phyloP scores from a whole-genome alignment of 2,797 vertebrate genomes.

The Amblyopsis hoosieri region DNA sequence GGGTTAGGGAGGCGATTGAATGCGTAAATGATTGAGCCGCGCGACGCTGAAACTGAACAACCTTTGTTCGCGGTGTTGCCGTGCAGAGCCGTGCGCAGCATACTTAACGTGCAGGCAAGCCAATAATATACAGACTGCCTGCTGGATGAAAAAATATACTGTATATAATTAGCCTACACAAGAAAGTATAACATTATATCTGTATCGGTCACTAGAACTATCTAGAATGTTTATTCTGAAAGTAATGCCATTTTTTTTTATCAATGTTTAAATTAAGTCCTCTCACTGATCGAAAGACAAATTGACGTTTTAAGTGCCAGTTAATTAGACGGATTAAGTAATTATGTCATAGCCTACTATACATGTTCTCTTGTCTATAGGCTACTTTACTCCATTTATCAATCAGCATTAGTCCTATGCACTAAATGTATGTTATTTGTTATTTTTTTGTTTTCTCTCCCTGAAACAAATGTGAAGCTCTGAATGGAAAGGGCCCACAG shows the following conservation, averaged over 20 bases:
- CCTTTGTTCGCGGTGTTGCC: slow-evolving; percentile 80
- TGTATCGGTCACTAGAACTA: too few species aligned
- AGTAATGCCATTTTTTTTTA: not conserved
- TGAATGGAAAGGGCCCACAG: not conserved
- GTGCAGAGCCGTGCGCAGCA: slow-evolving; percentile 72
- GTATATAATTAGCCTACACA: too few species aligned
- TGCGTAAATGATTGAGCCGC: slow-evolving; percentile 77
- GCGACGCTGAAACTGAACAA: slow-evolving; percentile 78
- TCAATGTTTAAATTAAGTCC: not conserved
- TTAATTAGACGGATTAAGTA: too few species aligned
- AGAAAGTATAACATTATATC: too few species aligned
- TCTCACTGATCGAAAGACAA: not conserved
- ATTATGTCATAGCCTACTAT: too few species aligned
- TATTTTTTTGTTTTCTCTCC: not conserved
- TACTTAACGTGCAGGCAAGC: slow-evolving; percentile 73
- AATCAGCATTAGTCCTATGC: too few species aligned
- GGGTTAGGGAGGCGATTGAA: slow-evolving; percentile 67
- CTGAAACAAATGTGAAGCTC: not conserved
- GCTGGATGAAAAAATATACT: slow-evolving; percentile 49
- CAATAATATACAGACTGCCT: slow-evolving; percentile 50
- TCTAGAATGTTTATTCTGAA: too few species aligned
- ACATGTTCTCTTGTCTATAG: too few species aligned
- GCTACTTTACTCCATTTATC: too few species aligned
- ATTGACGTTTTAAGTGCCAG: not conserved
- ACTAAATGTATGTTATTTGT: too few species aligned